phyloP scores from a whole-genome alignment of 2,113 vertebrate species.

The Polypterus bichir region DNA sequence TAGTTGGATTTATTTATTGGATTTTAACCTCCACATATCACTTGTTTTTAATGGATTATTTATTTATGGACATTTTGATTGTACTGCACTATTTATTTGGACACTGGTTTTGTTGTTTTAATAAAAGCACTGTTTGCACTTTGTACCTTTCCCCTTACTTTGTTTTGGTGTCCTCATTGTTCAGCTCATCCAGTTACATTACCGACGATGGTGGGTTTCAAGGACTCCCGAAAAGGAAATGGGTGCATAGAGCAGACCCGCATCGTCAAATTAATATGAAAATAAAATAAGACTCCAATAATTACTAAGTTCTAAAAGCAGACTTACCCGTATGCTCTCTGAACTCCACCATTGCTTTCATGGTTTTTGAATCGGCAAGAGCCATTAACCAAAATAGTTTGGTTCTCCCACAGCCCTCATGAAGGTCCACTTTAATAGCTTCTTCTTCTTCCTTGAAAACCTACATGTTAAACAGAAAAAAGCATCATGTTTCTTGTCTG shows the following conservation, averaged over 20 bases:
- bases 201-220: background rate
- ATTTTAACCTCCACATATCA: no score
- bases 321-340: constrained; percentile 89
- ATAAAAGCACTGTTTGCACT: no score
- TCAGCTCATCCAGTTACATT: no score
- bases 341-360: constrained; percentile 99
- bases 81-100: no score
- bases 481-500: no score
- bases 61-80: no score
- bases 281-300: background rate
- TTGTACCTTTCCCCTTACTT: no score
- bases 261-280: constrained; percentile 8
- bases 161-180: no score
- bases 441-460: constrained; percentile 98
- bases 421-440: constrained; percentile 96
- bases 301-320: background rate
- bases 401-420: constrained; percentile 93
- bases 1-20: no score
- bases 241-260: background rate
- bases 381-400: constrained; percentile 99
- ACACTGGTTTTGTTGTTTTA: no score
- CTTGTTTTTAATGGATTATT: no score
- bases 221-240: background rate
- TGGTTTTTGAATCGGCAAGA: constrained; percentile 93
- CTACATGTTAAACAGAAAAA: constrained; percentile 33